Evolutionary conservation across 2,888 invertebrate genomes (phyloP).

Genomic region (Volucella inanis): DNA sequence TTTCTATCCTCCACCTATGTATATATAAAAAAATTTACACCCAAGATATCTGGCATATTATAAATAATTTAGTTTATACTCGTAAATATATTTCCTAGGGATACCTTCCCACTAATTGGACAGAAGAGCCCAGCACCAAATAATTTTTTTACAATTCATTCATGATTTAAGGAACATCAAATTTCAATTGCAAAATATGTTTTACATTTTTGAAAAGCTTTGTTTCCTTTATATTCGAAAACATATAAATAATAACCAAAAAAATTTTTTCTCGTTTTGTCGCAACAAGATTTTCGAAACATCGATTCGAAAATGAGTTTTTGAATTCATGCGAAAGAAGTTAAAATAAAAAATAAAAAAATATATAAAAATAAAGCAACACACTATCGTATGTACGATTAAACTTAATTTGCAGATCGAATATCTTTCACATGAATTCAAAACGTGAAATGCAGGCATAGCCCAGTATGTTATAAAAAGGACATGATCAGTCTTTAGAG

Average conservation of each 20-base stretch:
- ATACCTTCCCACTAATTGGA: background rate
- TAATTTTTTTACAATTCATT: background rate
- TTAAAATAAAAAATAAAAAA: slow-evolving; percentile 15
- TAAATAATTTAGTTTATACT: background rate
- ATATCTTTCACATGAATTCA: slow-evolving; percentile 47
- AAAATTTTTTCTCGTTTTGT: background rate
- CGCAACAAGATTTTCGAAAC: background rate
- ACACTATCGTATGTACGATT: too few species aligned
- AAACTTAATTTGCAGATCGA: slow-evolving; percentile 10
- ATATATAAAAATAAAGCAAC: too few species aligned
- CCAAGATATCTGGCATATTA: too few species aligned
- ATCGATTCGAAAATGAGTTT: slow-evolving; percentile 11
- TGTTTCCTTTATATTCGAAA: too few species aligned
- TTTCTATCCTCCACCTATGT: background rate
- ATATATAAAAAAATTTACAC: too few species aligned
- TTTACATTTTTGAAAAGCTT: too few species aligned
- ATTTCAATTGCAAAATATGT: background rate
- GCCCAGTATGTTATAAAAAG: slow-evolving; percentile 13
- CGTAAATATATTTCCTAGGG: too few species aligned
- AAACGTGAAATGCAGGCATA: background rate
- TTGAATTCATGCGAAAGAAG: slow-evolving; percentile 52
- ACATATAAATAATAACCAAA: background rate
- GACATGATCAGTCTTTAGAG: slow-evolving; percentile 63
- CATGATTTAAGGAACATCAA: slow-evolving; percentile 34
- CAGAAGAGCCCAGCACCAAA: slow-evolving; percentile 41